Evolutionary conservation across 2,888 invertebrate species (phyloP).

Genomic region (Epirrita christyi): DNA sequence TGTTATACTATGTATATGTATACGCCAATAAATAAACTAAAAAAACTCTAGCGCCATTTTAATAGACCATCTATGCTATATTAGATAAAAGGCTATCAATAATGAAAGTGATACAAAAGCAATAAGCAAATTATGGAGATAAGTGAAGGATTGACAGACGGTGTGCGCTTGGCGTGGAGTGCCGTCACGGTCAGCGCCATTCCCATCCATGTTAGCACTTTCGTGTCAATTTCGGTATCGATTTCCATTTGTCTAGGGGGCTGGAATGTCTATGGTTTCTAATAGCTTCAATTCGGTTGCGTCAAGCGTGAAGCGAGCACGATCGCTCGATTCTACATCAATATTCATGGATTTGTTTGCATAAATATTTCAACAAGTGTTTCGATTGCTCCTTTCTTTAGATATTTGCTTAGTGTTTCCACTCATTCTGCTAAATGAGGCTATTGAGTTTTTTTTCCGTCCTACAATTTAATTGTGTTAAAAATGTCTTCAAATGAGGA

Average conservation of each 20-base stretch:
- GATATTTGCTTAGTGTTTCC: constrained; percentile 13
- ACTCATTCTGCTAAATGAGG: not conserved
- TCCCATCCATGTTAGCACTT: not conserved
- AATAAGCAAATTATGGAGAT: too few species aligned
- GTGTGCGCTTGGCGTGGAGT: too few species aligned
- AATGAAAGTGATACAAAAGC: too few species aligned
- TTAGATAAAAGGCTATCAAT: too few species aligned
- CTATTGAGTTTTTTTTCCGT: not conserved
- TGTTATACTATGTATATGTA: too few species aligned
- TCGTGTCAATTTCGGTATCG: not conserved
- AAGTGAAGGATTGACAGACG: too few species aligned
- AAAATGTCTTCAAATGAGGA: too few species aligned
- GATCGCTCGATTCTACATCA: constrained; percentile 49
- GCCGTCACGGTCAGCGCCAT: not conserved
- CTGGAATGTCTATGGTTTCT: constrained; percentile 42
- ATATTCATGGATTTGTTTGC: constrained; percentile 49
- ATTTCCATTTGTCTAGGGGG: not conserved
- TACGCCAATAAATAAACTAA: too few species aligned
- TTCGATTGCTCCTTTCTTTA: constrained; percentile 22
- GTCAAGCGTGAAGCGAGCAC: constrained; percentile 50
- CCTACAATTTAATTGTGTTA: too few species aligned
- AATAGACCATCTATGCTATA: too few species aligned
- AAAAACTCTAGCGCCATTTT: too few species aligned
- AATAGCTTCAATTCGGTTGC: constrained; percentile 46
- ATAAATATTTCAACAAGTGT: constrained; percentile 40